Evolutionary conservation across 2,888 invertebrate genomes (phyloP), one percentile per base, ranked within the genome.

Genomic region (Mallateleia sp.): DNA sequence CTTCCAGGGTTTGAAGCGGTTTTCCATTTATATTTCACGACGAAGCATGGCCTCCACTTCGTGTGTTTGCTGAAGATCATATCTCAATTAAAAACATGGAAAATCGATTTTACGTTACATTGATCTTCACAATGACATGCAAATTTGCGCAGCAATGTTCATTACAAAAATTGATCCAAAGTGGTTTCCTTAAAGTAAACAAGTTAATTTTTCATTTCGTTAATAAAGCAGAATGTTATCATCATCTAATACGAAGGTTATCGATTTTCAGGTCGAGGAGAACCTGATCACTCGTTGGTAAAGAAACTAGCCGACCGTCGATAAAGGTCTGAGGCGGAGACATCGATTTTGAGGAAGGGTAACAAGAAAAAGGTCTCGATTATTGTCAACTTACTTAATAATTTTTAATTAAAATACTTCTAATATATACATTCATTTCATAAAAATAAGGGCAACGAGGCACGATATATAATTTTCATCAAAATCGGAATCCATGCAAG

Each of bases 381-480:
- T 66, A 54, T 80, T 58, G 34, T 80, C 75, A 77, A 80, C 85
- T 85, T 75, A 77, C 4, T 77, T 77, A 74, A 78, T 71, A 79
- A 69, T 45, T 92, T 90, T 91, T 90, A 91, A 90, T 92, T 92
- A 93, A 92, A 93, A 93, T 92, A 93, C 89, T 92, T 92, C 91
- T 91, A 92, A 80, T 93, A 94, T 93, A 92, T 94, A 94, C 94
- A 94, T 88, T 94, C 91, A 92, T 92, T 93, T 92, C 92, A 84
- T 89, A 91, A 88, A 90, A 88, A 91, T 88, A 77, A 87, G 82
- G 56, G 88, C 88, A 87, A 88, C 87, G 84, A 82, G 85, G 87
- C 81, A 85, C 80, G 64, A 69, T 79, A 66, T 77, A 62, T 64
- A 87, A 74, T 54, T 88, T 87, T 67, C 69, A 42, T 87, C 50